These are phyloP conservation scores for Panopea generosa DNA, from an alignment of 2,888 invertebrate genomes.

Conservation along the genomic window DNA sequence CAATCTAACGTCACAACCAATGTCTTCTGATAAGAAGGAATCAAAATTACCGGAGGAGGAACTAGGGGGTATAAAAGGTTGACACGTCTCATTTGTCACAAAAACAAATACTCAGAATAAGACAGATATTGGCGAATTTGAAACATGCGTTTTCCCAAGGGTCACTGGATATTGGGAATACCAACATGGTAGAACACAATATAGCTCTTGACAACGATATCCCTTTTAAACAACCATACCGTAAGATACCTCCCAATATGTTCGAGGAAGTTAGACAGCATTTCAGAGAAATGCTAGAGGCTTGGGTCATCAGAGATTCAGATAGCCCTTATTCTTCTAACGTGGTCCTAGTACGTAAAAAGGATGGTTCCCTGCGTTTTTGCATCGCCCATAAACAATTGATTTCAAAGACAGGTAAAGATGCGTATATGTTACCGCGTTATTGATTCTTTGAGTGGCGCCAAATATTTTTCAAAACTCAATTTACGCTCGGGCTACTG, in stretches of 20 bases:
- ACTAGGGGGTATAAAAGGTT: background rate
- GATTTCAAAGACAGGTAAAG: conserved; percentile 27
- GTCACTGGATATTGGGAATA: conserved; percentile 24
- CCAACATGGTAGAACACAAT: conserved; percentile 26
- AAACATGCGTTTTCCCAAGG: conserved; percentile 21
- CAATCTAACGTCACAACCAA: conserved; percentile 1
- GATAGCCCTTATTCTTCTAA: conserved; percentile 22
- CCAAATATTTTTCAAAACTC: conserved; percentile 28
- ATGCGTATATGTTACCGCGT: conserved; percentile 28
- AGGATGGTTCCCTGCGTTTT: conserved; percentile 35
- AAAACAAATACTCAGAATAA: background rate
- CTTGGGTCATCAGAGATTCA: conserved; percentile 27
- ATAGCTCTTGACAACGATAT: conserved; percentile 27
- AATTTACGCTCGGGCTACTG: conserved; percentile 22
- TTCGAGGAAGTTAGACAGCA: conserved; percentile 25
- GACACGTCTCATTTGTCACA: background rate
- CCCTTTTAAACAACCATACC: conserved; percentile 25
- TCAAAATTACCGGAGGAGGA: background rate
- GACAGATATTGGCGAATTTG: conserved; percentile 12
- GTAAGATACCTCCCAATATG: conserved; percentile 28
- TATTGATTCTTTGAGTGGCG: conserved; percentile 13
- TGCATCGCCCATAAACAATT: conserved; percentile 35
- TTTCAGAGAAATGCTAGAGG: conserved; percentile 18
- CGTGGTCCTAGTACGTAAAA: conserved; percentile 36
- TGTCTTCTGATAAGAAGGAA: background rate